Conservation (phyloP, 2,797 vertebrate genomes). For the Gymnothorax javanicus region DNA sequence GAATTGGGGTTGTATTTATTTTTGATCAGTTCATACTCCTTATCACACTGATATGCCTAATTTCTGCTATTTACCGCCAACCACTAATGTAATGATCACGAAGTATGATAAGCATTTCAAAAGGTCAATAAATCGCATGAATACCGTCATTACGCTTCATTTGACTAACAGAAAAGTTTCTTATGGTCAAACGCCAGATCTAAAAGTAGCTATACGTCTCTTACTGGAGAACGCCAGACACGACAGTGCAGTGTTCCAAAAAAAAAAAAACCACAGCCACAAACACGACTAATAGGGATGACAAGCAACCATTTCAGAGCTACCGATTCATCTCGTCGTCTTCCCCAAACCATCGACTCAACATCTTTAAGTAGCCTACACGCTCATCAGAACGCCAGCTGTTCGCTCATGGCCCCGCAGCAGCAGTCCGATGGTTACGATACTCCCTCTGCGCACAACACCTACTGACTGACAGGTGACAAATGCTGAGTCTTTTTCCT, state of each 20-base stretch:
- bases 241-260: neutral
- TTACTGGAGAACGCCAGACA: neutral
- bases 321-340: neutral
- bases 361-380: too few relatives aligned
- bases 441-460: constrained; percentile 8
- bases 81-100: too few relatives aligned
- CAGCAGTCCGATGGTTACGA: neutral
- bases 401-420: neutral
- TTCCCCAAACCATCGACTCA: neutral
- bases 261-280: neutral
- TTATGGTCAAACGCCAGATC: neutral
- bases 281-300: neutral
- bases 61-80: neutral
- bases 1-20: neutral
- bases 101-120: too few relatives aligned
- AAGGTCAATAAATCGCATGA: too few relatives aligned
- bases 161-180: neutral
- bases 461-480: constrained; percentile 11
- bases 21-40: neutral
- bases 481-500: neutral
- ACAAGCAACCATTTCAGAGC: neutral
- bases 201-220: neutral
- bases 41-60: neutral
- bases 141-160: too few relatives aligned
- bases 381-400: neutral